Conservation (phyloP, 1,140 invertebrate genomes). For the Tribolium madens region DNA sequence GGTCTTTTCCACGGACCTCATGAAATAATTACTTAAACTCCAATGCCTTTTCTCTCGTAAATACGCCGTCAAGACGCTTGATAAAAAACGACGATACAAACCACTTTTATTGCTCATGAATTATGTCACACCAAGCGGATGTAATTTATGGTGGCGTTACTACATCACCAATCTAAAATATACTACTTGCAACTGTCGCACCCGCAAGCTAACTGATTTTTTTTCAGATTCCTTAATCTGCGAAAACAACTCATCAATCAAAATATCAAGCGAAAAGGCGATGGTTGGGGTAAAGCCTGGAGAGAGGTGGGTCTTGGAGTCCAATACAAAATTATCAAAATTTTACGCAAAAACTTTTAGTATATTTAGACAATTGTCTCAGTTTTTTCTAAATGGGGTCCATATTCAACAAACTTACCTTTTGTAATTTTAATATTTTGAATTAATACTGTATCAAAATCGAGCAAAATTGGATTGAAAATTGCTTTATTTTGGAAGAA, state of each 20-base stretch:
- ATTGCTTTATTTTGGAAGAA: too few species aligned
- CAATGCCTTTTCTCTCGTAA: constrained; percentile 14
- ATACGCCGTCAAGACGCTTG: constrained; percentile 4
- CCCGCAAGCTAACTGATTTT: neutral
- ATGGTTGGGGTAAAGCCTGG: too few species aligned
- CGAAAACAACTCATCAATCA: neutral
- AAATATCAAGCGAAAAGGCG: neutral
- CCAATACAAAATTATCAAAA: too few species aligned
- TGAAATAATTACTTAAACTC: constrained; percentile 44
- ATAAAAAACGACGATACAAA: constrained; percentile 36
- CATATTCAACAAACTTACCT: too few species aligned
- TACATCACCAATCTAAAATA: constrained; percentile 25
- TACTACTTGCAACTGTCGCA: neutral
- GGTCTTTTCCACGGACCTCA: constrained; percentile 23
- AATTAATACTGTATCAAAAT: too few species aligned
- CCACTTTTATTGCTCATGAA: constrained; percentile 43
- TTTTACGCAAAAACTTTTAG: too few species aligned
- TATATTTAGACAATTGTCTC: too few species aligned
- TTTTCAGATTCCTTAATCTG: neutral
- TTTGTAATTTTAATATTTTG: too few species aligned
- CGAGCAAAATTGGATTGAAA: too few species aligned
- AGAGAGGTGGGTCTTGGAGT: too few species aligned
- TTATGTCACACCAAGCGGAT: constrained; percentile 8
- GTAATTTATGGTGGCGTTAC: constrained; percentile 32
- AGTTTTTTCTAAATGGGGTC: too few species aligned